Evolutionary conservation across 2,888 invertebrate species (phyloP), one percentile per base, ranked within the genome.

Genomic region (Ptycholaimellus sp.): DNA sequence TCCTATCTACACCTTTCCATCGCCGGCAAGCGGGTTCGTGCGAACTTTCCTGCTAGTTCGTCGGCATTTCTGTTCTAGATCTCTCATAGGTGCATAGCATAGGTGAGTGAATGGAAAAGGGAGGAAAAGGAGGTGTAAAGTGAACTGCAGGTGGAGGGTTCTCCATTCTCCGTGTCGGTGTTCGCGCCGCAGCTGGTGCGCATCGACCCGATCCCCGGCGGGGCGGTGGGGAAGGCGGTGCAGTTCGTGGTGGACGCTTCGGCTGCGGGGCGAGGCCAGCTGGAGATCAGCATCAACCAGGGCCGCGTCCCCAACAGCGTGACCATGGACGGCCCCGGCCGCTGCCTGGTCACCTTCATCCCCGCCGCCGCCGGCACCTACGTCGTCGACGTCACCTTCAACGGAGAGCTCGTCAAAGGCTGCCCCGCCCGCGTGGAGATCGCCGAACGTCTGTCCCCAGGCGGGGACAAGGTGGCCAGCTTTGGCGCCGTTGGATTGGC

Each of bases 271-370:
- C 93, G 93, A 68, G 96, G 96, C 35, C 90, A 93, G 65, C 68
- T 96, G 54, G 93, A 96, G 70, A 96, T 96, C 57, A 87, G 87
- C 52, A 87, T 96, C 59, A 93, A 96, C 62, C 85, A 87, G 65
- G 93, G 93, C 47, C 82, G 87, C 68, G 83, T 96, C 43, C 90
- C 93, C 33, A 96, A 96, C 68, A 85, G 87, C 61, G 90, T 93
- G 19, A 65, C 74, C 62, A 85, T 87, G 37, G 79, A 90, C 14
- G 85, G 85, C 22, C 83, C 85, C 33, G 90, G 87, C 35, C 72
- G 81, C 45, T 59, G 56, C 33, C 43, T 57, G 40, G 56, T 93
- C 50, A 85, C 87, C 23, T 96, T 96, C 61, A 80, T 85, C 7
- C 93, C 93, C 0, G 71, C 82, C 30, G 81, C 83, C 55, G 73